Evolutionary conservation across 2,797 vertebrate species (phyloP).

Genomic region (Artibeus jamaicensis): DNA sequence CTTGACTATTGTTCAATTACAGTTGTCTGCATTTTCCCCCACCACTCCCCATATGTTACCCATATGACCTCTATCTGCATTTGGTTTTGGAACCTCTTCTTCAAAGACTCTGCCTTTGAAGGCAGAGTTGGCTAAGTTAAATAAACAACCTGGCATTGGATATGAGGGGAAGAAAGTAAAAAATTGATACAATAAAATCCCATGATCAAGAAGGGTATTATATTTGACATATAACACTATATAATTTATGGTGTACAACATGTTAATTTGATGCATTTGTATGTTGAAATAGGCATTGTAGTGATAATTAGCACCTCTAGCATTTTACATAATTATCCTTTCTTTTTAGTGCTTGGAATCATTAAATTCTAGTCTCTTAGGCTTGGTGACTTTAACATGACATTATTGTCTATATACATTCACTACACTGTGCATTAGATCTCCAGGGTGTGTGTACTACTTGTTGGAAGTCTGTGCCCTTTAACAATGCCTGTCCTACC

Average conservation of each 20-base stretch:
- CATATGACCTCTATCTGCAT: background rate
- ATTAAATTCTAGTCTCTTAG: background rate
- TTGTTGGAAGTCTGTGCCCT: background rate
- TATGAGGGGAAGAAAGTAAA: background rate
- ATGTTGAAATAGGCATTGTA: too few species aligned
- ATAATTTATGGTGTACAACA: background rate
- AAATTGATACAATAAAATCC: background rate
- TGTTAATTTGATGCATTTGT: background rate
- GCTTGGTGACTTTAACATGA: background rate
- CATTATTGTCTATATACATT: background rate
- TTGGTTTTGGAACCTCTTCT: conserved; percentile 17
- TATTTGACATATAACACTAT: background rate
- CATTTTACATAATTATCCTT: background rate
- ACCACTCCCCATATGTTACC: background rate
- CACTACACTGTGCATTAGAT: background rate
- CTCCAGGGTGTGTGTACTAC: background rate
- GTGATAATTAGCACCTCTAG: background rate
- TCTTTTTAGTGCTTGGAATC: background rate
- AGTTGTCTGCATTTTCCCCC: too few species aligned
- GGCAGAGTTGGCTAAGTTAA: conserved; percentile 15
- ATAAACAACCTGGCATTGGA: background rate
- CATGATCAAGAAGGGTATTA: background rate
- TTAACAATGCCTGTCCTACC: background rate
- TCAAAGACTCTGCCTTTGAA: background rate
- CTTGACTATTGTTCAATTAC: too few species aligned